Evolutionary conservation across 2,888 invertebrate genomes (phyloP).

Genomic region (Agrochola litura): DNA sequence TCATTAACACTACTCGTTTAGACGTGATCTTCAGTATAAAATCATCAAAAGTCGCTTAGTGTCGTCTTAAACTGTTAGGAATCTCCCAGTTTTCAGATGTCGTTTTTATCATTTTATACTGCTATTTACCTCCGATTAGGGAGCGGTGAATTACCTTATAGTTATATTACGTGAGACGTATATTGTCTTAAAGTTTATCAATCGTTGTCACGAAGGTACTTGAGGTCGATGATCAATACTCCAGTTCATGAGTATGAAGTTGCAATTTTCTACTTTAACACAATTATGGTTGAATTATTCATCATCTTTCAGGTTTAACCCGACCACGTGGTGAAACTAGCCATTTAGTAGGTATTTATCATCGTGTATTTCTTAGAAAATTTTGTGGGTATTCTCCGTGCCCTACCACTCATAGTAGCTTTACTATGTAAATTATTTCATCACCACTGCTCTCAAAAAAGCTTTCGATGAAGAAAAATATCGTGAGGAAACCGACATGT

Average conservation of each 20-base stretch:
- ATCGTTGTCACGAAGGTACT: not conserved
- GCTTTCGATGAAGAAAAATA: too few relatives aligned
- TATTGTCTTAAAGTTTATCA: not conserved
- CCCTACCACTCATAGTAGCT: not conserved
- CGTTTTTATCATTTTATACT: slow-evolving; percentile 4
- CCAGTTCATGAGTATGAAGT: not conserved
- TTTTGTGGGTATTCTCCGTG: not conserved
- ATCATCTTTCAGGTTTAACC: not conserved
- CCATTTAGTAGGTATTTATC: not conserved
- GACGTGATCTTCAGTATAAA: too few relatives aligned
- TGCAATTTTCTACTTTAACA: not conserved
- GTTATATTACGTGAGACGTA: not conserved
- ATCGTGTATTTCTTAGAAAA: not conserved
- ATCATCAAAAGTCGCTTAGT: too few relatives aligned
- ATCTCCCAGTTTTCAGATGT: too few relatives aligned
- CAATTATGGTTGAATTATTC: not conserved
- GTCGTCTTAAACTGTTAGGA: too few relatives aligned
- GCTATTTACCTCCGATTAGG: not conserved
- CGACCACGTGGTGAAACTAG: too few relatives aligned
- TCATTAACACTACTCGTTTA: too few relatives aligned
- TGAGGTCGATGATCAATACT: slow-evolving; percentile 2
- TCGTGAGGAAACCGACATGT: too few relatives aligned
- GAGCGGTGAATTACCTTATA: slow-evolving; percentile 14
- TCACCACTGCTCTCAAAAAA: too few relatives aligned
- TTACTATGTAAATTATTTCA: too few relatives aligned